A percentile compares a stretch with the other conserved stretches of the same genome.
Conservation (phyloP, 2,888 invertebrate genomes). For the Drosophila dives region DNA sequence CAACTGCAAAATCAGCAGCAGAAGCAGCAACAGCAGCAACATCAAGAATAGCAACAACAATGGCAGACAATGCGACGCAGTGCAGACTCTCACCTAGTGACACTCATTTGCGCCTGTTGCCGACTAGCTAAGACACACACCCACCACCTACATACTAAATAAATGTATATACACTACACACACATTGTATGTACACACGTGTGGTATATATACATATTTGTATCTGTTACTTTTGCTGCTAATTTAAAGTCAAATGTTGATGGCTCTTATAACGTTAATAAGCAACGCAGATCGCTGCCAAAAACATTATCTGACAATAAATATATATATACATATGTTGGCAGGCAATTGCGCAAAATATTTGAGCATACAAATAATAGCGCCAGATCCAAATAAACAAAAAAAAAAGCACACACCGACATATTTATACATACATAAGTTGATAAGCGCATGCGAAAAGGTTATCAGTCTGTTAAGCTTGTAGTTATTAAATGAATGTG, state of each 20-base stretch:
- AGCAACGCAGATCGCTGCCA: conserved; percentile 46
- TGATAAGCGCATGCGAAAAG: conserved; percentile 50
- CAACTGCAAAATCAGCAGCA: conserved; percentile 48
- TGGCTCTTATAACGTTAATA: conserved; percentile 41
- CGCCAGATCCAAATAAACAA: conserved; percentile 9
- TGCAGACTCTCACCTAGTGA: conserved; percentile 77
- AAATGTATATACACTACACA: background rate
- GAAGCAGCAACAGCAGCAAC: conserved; percentile 37
- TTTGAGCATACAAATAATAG: conserved; percentile 45
- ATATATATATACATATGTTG: conserved; percentile 29
- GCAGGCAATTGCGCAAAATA: conserved; percentile 58
- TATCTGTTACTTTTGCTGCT: conserved; percentile 53
- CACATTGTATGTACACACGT: conserved; percentile 7
- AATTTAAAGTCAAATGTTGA: conserved; percentile 60
- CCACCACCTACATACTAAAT: conserved; percentile 25
- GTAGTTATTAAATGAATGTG: conserved; percentile 25
- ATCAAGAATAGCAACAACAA: conserved; percentile 38
- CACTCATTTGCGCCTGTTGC: conserved; percentile 71
- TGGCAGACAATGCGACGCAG: conserved; percentile 59
- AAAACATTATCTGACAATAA: conserved; percentile 51
- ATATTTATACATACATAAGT: conserved; percentile 8
- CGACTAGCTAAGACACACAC: conserved; percentile 39
- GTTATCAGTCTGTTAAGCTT: conserved; percentile 44
- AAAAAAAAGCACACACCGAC: conserved; percentile 6
- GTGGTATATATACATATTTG: background rate